Conservation (phyloP, 2,113 vertebrate genomes). For the Lamprotornis superbus region DNA sequence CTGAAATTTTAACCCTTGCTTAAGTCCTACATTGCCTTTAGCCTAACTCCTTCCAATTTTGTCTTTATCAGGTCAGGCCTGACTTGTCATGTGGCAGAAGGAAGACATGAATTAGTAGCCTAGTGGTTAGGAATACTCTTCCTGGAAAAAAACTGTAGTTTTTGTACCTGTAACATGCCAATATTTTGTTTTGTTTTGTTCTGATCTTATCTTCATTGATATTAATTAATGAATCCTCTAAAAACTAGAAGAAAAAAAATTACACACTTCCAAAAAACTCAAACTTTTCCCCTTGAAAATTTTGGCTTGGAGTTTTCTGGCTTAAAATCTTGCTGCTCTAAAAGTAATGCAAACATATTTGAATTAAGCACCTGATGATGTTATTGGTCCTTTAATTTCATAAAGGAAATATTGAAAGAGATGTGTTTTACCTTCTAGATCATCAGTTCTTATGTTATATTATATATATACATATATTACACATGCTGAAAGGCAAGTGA, state of each 20-base stretch:
- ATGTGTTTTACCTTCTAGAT: background rate
- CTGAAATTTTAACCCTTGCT: background rate
- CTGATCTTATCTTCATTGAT: background rate
- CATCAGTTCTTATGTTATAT: background rate
- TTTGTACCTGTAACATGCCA: background rate
- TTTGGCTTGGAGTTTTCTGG: background rate
- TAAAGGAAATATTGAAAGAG: background rate
- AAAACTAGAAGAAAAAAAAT: background rate
- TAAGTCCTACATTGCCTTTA: background rate
- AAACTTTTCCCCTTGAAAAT: background rate
- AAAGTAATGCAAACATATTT: background rate
- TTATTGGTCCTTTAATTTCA: background rate
- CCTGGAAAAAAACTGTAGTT: background rate
- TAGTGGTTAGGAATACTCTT: background rate
- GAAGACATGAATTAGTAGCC: background rate
- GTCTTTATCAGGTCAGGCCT: background rate
- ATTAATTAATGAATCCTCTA: background rate
- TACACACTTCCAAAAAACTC: background rate
- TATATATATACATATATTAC: background rate
- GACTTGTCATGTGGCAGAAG: background rate
- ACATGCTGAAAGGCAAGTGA: background rate
- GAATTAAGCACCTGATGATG: background rate
- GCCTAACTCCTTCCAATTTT: background rate
- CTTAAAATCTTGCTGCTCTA: background rate
- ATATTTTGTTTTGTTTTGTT: background rate